These are phyloP conservation scores for Clarias laeviceps DNA, from an alignment of 2,797 vertebrate genomes.

Conservation along the genomic window DNA sequence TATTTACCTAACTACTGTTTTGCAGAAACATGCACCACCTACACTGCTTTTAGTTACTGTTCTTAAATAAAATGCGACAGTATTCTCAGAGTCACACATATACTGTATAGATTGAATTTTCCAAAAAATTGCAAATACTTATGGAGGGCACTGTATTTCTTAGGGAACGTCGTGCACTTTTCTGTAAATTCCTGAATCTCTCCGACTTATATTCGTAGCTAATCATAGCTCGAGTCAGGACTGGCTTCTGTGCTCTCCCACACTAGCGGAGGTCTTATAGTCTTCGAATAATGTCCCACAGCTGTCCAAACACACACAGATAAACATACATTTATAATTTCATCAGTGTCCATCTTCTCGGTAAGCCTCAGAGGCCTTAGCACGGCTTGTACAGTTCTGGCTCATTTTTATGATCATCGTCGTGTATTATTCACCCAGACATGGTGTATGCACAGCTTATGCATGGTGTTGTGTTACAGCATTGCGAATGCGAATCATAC, in stretches of 20 bases:
- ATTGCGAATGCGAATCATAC: conserved; percentile 46
- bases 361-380: conserved; percentile 28
- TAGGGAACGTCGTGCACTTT: background rate
- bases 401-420: background rate
- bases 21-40: background rate
- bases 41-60: too few relatives aligned
- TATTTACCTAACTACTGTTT: background rate
- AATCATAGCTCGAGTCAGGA: conserved; percentile 37
- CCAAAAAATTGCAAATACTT: background rate
- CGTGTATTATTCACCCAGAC: conserved; percentile 29
- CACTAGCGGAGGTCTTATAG: conserved; percentile 50
- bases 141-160: background rate
- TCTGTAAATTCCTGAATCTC: conserved; percentile 9
- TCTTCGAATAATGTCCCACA: conserved; percentile 67
- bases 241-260: conserved; percentile 54
- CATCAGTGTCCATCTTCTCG: conserved; percentile 20
- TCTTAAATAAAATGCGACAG: background rate
- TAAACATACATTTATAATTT: conserved; percentile 55
- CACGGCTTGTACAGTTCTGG: conserved; percentile 8
- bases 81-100: background rate
- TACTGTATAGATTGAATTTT: background rate
- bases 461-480: conserved; percentile 26
- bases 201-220: conserved; percentile 12
- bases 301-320: conserved; percentile 72
- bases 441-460: conserved; percentile 33